Percentiles rank a stretch among this genome's conserved stretches.
These are phyloP conservation scores for Climacteris rufus DNA, from an alignment of 2,113 vertebrate genomes.

Conservation along the genomic window DNA sequence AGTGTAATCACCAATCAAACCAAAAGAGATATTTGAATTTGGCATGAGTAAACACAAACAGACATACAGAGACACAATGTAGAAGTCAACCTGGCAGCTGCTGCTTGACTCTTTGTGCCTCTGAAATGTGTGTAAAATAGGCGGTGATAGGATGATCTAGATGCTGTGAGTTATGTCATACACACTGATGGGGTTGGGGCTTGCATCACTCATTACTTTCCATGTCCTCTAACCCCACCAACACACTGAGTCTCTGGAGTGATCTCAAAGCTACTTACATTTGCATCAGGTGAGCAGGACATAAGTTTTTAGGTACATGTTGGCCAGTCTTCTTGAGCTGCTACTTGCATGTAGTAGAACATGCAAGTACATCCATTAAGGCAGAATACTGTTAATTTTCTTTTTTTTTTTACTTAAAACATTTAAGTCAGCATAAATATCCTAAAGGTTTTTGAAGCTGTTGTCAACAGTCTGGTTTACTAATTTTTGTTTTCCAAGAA, in stretches of 20 bases:
- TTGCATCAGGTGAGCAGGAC: background rate
- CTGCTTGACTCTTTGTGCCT: background rate
- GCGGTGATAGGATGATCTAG: background rate
- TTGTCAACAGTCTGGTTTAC: background rate
- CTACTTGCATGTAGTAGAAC: background rate
- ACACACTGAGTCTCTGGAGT: background rate
- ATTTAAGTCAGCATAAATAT: background rate
- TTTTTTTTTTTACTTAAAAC: background rate
- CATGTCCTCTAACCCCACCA: background rate
- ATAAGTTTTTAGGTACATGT: background rate
- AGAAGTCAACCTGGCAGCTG: background rate
- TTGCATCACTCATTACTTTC: background rate
- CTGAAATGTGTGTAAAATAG: background rate
- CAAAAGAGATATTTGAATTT: background rate
- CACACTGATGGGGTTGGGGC: background rate
- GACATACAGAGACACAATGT: accelerated
- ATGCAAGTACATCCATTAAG: background rate
- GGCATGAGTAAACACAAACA: background rate
- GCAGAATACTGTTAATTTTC: background rate
- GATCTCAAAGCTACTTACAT: background rate
- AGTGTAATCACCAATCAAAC: background rate
- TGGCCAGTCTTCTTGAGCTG: background rate
- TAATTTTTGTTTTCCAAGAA: background rate
- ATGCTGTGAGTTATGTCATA: background rate
- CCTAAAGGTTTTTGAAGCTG: background rate